Percentiles rank a stretch among this genome's conserved stretches.
Conservation (phyloP, 2,113 vertebrate genomes). For the Peromyscus californicus region DNA sequence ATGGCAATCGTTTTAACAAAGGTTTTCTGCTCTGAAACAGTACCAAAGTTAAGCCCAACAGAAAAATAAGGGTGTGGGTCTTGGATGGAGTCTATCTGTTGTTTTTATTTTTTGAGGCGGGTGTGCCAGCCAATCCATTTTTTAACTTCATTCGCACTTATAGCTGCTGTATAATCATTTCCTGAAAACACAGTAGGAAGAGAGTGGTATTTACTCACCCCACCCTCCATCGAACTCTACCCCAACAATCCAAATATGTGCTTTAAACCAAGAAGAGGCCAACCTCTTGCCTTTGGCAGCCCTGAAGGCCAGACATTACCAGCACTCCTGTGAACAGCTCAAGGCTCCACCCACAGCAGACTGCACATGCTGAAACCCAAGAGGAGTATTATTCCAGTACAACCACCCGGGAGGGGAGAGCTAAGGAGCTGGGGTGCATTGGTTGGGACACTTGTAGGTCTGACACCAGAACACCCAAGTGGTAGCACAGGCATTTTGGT, state of each 20-base stretch:
- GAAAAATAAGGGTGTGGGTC: slow-evolving; percentile 87
- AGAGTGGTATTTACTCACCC: slow-evolving; percentile 87
- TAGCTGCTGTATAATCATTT: slow-evolving; percentile 86
- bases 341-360: slow-evolving; percentile 87
- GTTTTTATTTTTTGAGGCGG: slow-evolving; percentile 10
- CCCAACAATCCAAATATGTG: slow-evolving; percentile 82
- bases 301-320: slow-evolving; percentile 89
- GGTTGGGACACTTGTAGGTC: slow-evolving; percentile 64
- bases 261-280: slow-evolving; percentile 80
- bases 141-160: slow-evolving; percentile 87
- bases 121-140: slow-evolving; percentile 82
- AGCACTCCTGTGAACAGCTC: slow-evolving; percentile 85
- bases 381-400: slow-evolving; percentile 71
- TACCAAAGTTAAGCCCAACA: slow-evolving; percentile 76
- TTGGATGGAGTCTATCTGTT: slow-evolving; percentile 76
- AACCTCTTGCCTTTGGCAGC: slow-evolving; percentile 87
- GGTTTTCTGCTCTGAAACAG: slow-evolving; percentile 81
- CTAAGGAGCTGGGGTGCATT: slow-evolving; percentile 69
- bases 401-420: slow-evolving; percentile 57
- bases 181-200: slow-evolving; percentile 88
- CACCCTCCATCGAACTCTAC: slow-evolving; percentile 85
- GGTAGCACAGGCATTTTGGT: slow-evolving; percentile 65
- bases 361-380: slow-evolving; percentile 78
- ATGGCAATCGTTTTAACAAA: slow-evolving; percentile 73
- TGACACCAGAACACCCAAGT: slow-evolving; percentile 81